A percentile compares a stretch with the other conserved stretches of the same genome.
Conservation (phyloP, 2,797 vertebrate genomes). For the Gouania willdenowi region DNA sequence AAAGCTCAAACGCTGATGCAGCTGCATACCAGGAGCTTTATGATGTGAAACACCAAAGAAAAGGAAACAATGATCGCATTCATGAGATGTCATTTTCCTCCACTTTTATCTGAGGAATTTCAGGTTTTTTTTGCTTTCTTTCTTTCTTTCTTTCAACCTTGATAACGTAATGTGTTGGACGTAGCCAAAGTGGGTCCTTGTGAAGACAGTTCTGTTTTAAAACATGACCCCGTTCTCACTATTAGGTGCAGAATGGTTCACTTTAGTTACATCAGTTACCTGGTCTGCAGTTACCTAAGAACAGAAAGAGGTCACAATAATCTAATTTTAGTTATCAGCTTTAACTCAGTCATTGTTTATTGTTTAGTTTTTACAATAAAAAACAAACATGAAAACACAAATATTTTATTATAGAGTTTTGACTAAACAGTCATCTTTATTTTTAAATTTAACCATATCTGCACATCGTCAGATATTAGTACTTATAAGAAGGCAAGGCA, state of each 20-base stretch:
- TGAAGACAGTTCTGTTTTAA: slow-evolving; percentile 26
- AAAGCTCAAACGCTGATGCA: slow-evolving; percentile 72
- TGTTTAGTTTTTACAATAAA: no score
- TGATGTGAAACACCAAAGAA: slow-evolving; percentile 80
- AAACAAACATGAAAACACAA: no score
- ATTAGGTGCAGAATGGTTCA: slow-evolving; percentile 12
- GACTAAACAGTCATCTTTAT: no score
- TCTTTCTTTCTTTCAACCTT: slow-evolving; percentile 17
- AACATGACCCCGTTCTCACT: slow-evolving; percentile 43
- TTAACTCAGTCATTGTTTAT: no score
- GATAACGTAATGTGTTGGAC: slow-evolving; percentile 50
- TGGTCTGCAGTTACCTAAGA: no score
- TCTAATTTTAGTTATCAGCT: no score
- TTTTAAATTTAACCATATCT: no score
- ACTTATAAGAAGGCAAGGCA: no score
- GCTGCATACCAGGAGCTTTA: slow-evolving; percentile 75
- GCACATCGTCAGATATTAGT: no score
- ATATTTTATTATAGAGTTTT: no score
- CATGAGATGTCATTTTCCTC: slow-evolving; percentile 73
- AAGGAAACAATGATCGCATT: slow-evolving; percentile 79
- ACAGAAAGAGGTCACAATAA: no score
- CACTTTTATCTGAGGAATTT: slow-evolving; percentile 72
- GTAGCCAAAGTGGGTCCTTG: slow-evolving; percentile 40
- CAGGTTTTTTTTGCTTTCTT: slow-evolving; percentile 3
- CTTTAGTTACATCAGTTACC: background rate